Evolutionary conservation across 2,113 vertebrate genomes (phyloP).

Genomic region (Chamaea fasciata): DNA sequence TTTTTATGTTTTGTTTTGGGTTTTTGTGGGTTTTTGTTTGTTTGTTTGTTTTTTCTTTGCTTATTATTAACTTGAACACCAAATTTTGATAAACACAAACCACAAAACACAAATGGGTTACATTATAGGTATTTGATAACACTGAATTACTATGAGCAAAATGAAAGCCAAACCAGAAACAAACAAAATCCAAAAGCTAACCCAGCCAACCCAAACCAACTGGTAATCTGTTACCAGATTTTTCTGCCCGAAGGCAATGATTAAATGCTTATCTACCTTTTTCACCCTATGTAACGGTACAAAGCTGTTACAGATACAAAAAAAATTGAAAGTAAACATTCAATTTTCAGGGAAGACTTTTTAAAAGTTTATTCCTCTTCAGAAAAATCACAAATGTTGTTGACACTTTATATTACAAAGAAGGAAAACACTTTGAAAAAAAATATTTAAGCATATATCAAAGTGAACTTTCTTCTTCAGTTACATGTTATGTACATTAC

Average conservation of each 20-base stretch:
- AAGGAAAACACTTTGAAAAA: not conserved
- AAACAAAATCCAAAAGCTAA: not conserved
- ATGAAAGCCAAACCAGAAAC: not conserved
- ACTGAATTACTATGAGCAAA: not conserved
- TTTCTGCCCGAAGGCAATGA: not conserved
- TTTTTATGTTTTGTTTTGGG: fast-evolving
- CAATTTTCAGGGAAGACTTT: not conserved
- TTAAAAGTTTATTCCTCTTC: fast-evolving
- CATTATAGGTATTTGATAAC: not conserved
- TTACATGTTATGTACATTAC: not conserved
- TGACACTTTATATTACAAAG: not conserved
- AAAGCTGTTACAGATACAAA: not conserved
- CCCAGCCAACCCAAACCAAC: not conserved
- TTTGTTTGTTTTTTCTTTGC: fast-evolving
- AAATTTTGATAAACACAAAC: not conserved
- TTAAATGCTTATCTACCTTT: not conserved
- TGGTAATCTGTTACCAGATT: not conserved
- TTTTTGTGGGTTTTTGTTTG: fast-evolving
- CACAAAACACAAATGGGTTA: not conserved
- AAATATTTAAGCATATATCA: not conserved
- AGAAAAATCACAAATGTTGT: not conserved
- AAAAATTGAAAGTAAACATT: not conserved
- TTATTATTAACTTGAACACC: not conserved
- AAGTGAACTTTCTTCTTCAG: not conserved
- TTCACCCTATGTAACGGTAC: not conserved